Evolutionary conservation across 2,888 invertebrate genomes (phyloP), one percentile per base, ranked within the genome.

Genomic region (Cinara cedri): DNA sequence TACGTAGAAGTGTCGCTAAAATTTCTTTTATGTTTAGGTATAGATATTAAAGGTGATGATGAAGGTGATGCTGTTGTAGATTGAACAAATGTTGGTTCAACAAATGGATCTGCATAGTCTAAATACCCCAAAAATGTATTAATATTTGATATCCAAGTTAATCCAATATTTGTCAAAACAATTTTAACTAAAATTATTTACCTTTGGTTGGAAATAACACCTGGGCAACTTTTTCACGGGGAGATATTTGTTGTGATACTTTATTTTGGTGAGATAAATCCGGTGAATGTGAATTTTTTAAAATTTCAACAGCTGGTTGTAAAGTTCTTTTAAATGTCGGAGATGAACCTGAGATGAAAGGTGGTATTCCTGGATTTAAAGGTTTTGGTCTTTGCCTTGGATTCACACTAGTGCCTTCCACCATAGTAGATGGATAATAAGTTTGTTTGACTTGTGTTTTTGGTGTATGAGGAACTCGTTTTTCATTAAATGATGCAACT

Each of bases 1-100:
- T 93, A 93, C 83, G 93, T 92, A 76, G 92, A 92, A 1, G 94
- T 94, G 84, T 94, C 94, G 85, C 93, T 93, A 86, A 93, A 92
- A 85, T 94, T 93, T 81, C 94, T 88, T 75, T 94, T 87, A 85
- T 94, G 94, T 80, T 81, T 82, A n/a, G 78, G 60, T 34, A 78
- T 49, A 60, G 68, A 78, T 42, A 68, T 49, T 60, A 78, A 78
- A 49, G 78, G 78, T 9, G 78, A 70, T 24, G 78, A 78, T 70
- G 78, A 42, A 78, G 66, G 66, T 60, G 78, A 70, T 44, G 42
- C 68, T 60, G 66, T 78, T 49, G 60, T 60, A 68, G 78, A 70
- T 49, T 78, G 78, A 68, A 34, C 49, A 21, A 78, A 70, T 60
- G 70, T 49, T 49, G 60, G 70, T 51, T 78, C 78, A 78, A 70